phyloP scores from a whole-genome alignment of 2,888 invertebrate species.

The Muschampia plurimacula region DNA sequence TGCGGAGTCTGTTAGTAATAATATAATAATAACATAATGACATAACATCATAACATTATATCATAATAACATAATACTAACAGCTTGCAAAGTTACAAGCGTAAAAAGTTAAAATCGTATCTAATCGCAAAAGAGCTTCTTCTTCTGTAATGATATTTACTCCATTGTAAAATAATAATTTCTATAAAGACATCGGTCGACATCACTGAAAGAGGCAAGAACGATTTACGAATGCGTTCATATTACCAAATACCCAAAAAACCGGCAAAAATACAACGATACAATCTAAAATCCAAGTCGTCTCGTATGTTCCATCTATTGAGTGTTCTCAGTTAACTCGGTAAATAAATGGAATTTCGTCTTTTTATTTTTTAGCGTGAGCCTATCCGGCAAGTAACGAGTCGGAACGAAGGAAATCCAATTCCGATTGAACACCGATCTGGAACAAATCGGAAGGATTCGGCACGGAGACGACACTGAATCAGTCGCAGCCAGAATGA shows the following conservation, averaged over 20 bases:
- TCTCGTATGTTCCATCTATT: neutral
- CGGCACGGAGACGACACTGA: conserved; percentile 19
- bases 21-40: too few species aligned
- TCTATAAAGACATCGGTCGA: too few species aligned
- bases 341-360: conserved; percentile 22
- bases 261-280: neutral
- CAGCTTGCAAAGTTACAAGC: too few species aligned
- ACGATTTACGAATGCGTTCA: neutral
- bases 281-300: neutral
- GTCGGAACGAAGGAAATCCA: conserved; percentile 31
- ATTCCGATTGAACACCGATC: conserved; percentile 30
- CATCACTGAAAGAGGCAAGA: neutral
- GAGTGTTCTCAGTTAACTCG: conserved; percentile 20
- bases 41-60: too few species aligned
- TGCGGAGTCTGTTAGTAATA: too few species aligned
- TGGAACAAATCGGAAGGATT: conserved; percentile 35
- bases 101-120: too few species aligned
- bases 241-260: neutral
- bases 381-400: conserved; percentile 31
- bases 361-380: conserved; percentile 22
- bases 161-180: too few species aligned
- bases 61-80: too few species aligned
- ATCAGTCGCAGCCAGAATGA: conserved; percentile 27
- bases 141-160: too few species aligned
- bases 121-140: too few species aligned